Base-by-base conservation (phyloP, 2,113 vertebrate species). In the Trogon melanurus region DNA sequence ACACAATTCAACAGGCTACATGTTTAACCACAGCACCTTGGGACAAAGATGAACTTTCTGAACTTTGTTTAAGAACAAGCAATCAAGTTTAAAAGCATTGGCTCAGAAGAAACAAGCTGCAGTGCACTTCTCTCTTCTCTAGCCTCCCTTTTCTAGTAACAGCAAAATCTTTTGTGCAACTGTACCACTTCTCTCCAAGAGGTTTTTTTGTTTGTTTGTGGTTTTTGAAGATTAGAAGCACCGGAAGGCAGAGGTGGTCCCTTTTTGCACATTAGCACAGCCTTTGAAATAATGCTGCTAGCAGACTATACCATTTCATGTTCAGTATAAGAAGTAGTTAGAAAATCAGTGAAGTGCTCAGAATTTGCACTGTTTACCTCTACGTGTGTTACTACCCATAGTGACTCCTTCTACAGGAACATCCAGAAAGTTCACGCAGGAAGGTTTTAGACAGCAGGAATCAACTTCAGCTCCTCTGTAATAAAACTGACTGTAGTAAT, bases 301-400 rank as follows among this genome's bases (percentile, higher is more conserved):
- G 56, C 18, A 64, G n/a, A 47, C 44, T 20, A 5, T 0, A 0
- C n/a, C 27, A 36, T 22, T 67, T 56, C 2, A 1, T 4, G 11
- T 36, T 27, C 74, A 69, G 29, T 12, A 3, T 13, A 17, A 56
- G 34, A 72, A 61, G 7, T 18, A 7, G 47, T 47, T 8, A 71
- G 78, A 74, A 81, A 36, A 16, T 36, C 47, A 32, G 32, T 38
- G 44, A 71, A 85, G 32, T 14, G 16, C 61, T 74, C 30, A 17
- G 36, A 48, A 71, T 26, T 34, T 34, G 38, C 25, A 44, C 11
- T 3, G 0, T 29, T 79, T 56, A 1, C 0, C 48, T 88, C n/a
- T n/a, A 13, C 45, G 53, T 8, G 2, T n/a, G 30, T n/a, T 58
- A 3, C 60, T 61, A 23, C 30, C 2, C 0, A 2, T 4, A 34